Percentiles rank a stretch among this genome's conserved stretches.
These are phyloP conservation scores for Nomada fucata DNA, from an alignment of 2,888 invertebrate genomes.

Conservation along the genomic window DNA sequence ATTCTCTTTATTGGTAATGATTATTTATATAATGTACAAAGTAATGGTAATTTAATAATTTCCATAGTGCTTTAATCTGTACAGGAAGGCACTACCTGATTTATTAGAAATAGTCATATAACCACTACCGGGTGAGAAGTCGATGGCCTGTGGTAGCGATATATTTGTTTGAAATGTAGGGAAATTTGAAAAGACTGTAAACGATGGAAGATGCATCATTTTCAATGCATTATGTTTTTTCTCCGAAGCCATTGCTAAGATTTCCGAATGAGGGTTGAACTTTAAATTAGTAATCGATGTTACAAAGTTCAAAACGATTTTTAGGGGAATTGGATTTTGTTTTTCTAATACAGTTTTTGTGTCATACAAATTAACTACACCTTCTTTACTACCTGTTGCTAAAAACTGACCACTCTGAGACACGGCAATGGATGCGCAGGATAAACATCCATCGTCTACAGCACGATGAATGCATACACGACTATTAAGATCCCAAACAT, in stretches of 20 bases:
- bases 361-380: constrained; percentile 96
- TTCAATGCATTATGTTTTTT: constrained; percentile 90
- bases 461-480: constrained; percentile 90
- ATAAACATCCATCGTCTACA: constrained; percentile 94
- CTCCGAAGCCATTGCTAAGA: constrained; percentile 91
- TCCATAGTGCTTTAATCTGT: constrained; percentile 91
- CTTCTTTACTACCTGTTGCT: constrained; percentile 94
- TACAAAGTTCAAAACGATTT: constrained; percentile 92
- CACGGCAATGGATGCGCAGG: constrained; percentile 89
- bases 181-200: constrained; percentile 93
- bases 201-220: constrained; percentile 93
- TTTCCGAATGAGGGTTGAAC: constrained; percentile 94
- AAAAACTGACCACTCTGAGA: constrained; percentile 91
- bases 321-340: constrained; percentile 88
- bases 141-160: constrained; percentile 86
- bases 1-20: background rate
- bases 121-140: constrained; percentile 95
- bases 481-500: constrained; percentile 91
- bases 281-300: constrained; percentile 90
- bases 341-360: constrained; percentile 86
- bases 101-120: constrained; percentile 92
- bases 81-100: constrained; percentile 90
- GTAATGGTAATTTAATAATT: constrained; percentile 87
- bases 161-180: constrained; percentile 87
- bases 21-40: constrained; percentile 8